Evolutionary conservation across 2,113 vertebrate genomes (phyloP), one percentile per base, ranked within the genome.

Genomic region (Mixornis gularis): DNA sequence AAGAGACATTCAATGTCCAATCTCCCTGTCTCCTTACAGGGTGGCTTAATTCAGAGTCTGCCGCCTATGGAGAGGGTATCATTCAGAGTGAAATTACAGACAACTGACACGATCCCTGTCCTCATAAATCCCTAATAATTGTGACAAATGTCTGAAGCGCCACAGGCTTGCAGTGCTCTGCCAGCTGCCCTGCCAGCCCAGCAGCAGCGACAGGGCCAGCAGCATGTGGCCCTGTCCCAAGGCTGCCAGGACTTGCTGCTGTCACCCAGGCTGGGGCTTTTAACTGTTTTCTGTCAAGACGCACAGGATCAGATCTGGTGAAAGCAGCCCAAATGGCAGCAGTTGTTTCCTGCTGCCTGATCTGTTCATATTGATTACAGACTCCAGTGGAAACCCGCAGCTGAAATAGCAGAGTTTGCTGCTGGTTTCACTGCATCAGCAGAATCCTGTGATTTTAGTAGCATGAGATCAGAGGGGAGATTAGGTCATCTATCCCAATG

Each of bases 121-220:
- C 72, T 88, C 21, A 12, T 91, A 93, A 94, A 95, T 95, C 85
- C 62, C 62, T 66, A 80, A 43, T 78, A 92, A 94, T 79, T 76
- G 86, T 83, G 84, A 79, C 86, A 76, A 83, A 90, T 48, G 43
- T 49, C 49, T 74, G 89, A 60, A 88, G 85, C 1, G 1, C 87
- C 1, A 0, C 70, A 38, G 88, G 85, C 65, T 48, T 17, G 52
- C 83, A 44, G 46, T 5, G 17, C 73, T 68, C 24, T 91, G 81
- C 89, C 92, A 88, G 86, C 92, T 84, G 90, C 90, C 76, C 72
- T 48, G 73, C 64, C 76, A 70, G 85, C 85, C 70, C 15, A 0
- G 78, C 36, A 8, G 72, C 62, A 52, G 78, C 0, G 0, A 34
- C 74, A 17, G 13, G 21, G 26, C 58, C 63, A 19, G 65, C 40